Evolutionary conservation across 2,797 vertebrate species (phyloP), one percentile per base, ranked within the genome.

Genomic region (Phoxinus dragarum): DNA sequence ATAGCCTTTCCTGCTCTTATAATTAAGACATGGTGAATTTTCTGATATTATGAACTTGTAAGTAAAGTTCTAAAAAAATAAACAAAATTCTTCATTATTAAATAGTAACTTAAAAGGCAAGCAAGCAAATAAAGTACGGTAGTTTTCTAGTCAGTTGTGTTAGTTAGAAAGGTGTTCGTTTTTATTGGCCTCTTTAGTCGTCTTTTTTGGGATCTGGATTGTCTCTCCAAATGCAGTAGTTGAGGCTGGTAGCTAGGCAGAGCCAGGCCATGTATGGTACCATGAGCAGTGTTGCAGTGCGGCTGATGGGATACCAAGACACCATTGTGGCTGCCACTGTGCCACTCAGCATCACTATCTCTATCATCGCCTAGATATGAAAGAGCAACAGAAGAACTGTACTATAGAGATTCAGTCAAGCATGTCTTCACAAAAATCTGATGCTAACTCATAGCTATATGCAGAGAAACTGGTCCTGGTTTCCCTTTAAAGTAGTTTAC

Each of bases 251-350:
- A 4, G 96, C 96, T 69, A 98, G 88, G 75, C 96, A 97, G 88
- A 98, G 94, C 97, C 97, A 98, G 88, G 95, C 91, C 92, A 98
- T 89, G 94, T 97, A 97, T 2, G 97, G 97, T 47, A 93, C 90
- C 95, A 97, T 90, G 81, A 98, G 94, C 89, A 97, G 90, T 0
- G 94, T 92, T 0, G 97, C 97, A 3, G 93, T 90, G 81, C 93
- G 93, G 95, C 92, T 98, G 89, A 98, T 90, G 75, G 92, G 90
- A 88, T 95, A 96, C 97, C 97, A 98, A 68, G 95, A 96, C 89
- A 94, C 91, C 88, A 94, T 90, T 0, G 92, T 97, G 90, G 95
- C 96, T 3, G 94, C 90, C 0, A 95, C 97, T 36, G 96, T 94
- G 11, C 90, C 93, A 0, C 95, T 97, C 64, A 96, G 93, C 80